phyloP scores from a whole-genome alignment of 2,113 vertebrate genomes.

The Microtus montanus region DNA sequence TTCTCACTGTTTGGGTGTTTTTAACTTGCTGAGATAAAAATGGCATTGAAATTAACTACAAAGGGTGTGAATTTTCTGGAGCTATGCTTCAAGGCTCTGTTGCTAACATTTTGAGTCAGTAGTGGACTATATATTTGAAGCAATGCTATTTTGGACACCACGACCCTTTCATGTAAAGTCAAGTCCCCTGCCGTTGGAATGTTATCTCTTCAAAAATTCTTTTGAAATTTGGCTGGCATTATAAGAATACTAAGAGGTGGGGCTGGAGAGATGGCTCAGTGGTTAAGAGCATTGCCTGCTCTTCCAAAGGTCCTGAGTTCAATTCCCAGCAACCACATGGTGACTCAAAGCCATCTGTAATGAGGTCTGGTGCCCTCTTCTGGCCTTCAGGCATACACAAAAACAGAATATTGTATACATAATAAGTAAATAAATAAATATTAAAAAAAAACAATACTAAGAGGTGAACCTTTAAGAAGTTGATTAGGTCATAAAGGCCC shows the following conservation, averaged over 20 bases:
- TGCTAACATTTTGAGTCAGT: not conserved
- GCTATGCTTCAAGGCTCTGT: not conserved
- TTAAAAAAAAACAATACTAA: not conserved
- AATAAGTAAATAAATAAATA: too few species aligned
- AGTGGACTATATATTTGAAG: not conserved
- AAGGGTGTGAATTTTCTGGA: slow-evolving; percentile 11
- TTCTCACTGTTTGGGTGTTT: not conserved
- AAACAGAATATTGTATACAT: too few species aligned
- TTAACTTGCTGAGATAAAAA: slow-evolving; percentile 44
- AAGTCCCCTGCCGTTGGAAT: not conserved
- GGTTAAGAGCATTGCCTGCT: too few species aligned
- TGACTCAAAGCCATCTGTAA: too few species aligned
- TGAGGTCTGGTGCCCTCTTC: too few species aligned
- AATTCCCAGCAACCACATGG: too few species aligned
- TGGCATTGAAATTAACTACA: slow-evolving; percentile 1
- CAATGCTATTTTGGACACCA: not conserved
- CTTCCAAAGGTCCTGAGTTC: too few species aligned
- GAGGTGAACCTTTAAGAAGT: not conserved
- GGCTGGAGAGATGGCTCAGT: too few species aligned
- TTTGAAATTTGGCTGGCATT: not conserved
- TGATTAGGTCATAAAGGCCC: not conserved
- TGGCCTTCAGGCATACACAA: too few species aligned
- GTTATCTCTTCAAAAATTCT: not conserved
- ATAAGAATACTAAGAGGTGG: not conserved
- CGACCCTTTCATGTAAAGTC: not conserved